Percentiles rank a stretch among this genome's conserved stretches.
Conservation (phyloP, 2,888 invertebrate species). For the Criorhina ranunculi region DNA sequence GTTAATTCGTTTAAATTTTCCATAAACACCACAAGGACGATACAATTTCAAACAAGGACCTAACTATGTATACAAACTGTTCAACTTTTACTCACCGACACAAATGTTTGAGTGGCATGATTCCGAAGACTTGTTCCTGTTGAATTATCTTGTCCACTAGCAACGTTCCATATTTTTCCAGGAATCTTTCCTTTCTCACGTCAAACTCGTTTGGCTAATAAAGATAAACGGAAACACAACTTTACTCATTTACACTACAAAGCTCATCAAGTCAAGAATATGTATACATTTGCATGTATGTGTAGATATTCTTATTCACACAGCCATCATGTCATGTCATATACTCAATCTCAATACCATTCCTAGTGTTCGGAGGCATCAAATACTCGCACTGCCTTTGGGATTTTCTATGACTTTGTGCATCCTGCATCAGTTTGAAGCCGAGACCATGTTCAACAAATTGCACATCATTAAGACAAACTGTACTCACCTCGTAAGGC, state of each 20-base stretch:
- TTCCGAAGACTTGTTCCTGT: constrained; percentile 83
- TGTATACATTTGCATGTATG: background rate
- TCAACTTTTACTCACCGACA: constrained; percentile 85
- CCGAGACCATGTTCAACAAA: constrained; percentile 56
- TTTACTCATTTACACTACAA: constrained; percentile 39
- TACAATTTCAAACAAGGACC: background rate
- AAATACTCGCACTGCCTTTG: constrained; percentile 37
- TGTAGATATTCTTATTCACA: background rate
- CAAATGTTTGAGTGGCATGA: constrained; percentile 89
- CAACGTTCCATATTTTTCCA: constrained; percentile 82
- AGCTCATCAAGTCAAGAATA: constrained; percentile 6
- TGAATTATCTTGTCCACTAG: constrained; percentile 82
- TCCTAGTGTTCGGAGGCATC: background rate
- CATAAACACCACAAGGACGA: background rate
- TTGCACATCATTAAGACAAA: constrained; percentile 59
- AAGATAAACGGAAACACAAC: constrained; percentile 25
- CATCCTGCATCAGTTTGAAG: constrained; percentile 7
- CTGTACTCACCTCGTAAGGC: constrained; percentile 83
- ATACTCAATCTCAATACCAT: too few species aligned
- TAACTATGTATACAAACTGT: background rate
- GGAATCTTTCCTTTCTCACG: constrained; percentile 82
- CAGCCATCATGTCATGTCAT: too few species aligned
- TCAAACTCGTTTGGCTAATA: constrained; percentile 46
- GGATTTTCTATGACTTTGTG: background rate
- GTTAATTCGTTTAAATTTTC: background rate